Conservation (phyloP, 2,888 invertebrate genomes). For the Trachelus iudaicus region DNA sequence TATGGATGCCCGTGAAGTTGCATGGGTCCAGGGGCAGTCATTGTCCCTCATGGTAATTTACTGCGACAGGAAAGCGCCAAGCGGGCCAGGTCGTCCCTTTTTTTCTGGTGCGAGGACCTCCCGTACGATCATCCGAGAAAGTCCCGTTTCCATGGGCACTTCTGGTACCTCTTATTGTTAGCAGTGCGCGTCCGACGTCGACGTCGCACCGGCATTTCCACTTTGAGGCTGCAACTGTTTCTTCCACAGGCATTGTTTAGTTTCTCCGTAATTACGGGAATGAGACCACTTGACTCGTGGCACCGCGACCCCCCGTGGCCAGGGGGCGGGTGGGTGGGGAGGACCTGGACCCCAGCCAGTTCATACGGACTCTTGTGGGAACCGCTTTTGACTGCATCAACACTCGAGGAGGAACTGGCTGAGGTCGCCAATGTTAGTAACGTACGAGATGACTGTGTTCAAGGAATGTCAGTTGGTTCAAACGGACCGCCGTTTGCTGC, state of each 20-base stretch:
- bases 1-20: background rate
- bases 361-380: conserved; percentile 1
- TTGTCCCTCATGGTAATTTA: background rate
- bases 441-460: conserved; percentile 19
- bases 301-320: background rate
- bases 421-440: background rate
- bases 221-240: background rate
- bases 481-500: conserved; percentile 50
- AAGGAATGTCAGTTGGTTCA: conserved; percentile 40
- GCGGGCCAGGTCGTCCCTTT: background rate
- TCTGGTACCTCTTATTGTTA: background rate
- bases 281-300: conserved; percentile 10
- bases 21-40: background rate
- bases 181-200: background rate
- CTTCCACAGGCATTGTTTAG: background rate
- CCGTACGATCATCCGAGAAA: background rate
- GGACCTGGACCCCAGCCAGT: background rate
- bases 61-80: background rate
- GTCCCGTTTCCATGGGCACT: background rate
- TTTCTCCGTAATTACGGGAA: conserved; percentile 7
- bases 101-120: background rate
- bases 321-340: too few species aligned
- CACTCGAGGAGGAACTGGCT: background rate
- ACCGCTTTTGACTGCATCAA: background rate
- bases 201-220: background rate